Evolutionary conservation across 1,140 invertebrate genomes (phyloP).

Genomic region (Dreissena polymorpha): DNA sequence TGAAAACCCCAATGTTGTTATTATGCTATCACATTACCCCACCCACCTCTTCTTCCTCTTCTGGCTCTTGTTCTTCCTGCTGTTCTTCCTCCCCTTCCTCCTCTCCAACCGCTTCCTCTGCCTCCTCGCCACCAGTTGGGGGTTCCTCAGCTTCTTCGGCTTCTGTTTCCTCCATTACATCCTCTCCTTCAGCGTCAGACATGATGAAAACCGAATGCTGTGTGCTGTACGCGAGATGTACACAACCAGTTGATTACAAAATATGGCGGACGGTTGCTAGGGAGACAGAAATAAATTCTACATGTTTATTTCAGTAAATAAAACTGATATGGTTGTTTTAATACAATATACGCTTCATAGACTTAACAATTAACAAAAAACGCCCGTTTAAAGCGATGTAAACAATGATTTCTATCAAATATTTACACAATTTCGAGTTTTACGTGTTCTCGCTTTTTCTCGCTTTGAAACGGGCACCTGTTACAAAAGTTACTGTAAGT

Average conservation of each 20-base stretch:
- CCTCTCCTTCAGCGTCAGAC: constrained; percentile 57
- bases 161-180: constrained; percentile 56
- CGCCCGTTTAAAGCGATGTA: no score
- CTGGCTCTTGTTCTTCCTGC: constrained; percentile 64
- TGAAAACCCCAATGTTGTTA: no score
- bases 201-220: no score
- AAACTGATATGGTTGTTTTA: no score
- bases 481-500: neutral
- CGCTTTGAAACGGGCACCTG: constrained; percentile 41
- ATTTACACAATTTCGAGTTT: no score
- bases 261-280: constrained; percentile 71
- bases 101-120: constrained; percentile 53
- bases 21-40: no score
- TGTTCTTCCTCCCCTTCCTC: constrained; percentile 60
- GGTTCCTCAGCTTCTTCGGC: constrained; percentile 64
- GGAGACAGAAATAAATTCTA: constrained; percentile 54
- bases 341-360: no score
- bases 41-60: constrained; percentile 68
- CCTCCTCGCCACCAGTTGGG: constrained; percentile 60
- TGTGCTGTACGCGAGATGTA: constrained; percentile 6
- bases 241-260: constrained; percentile 70
- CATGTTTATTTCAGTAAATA: neutral
- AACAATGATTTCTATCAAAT: no score
- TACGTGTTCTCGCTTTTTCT: constrained; percentile 17
- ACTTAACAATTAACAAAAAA: no score